Percentiles rank a stretch among this genome's conserved stretches.
phyloP scores from a whole-genome alignment of 2,113 vertebrate genomes.

The Sylvicapra grimmia region DNA sequence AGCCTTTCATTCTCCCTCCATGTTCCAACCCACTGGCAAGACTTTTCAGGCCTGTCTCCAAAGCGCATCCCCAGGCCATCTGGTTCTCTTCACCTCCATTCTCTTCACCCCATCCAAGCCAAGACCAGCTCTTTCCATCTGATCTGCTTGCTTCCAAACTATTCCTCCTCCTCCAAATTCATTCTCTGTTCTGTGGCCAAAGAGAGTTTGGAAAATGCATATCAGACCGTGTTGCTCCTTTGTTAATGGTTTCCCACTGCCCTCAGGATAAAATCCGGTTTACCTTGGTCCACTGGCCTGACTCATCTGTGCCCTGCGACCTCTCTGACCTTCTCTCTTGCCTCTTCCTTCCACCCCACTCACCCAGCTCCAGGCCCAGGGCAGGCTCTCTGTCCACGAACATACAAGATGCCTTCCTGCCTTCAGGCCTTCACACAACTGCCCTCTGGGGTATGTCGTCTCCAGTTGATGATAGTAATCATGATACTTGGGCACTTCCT shows the following conservation, averaged over 20 bases:
- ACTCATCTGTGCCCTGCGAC: background rate
- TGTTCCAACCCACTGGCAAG: background rate
- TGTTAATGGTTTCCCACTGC: background rate
- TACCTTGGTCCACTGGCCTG: background rate
- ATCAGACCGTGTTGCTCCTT: background rate
- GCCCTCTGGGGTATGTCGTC: background rate
- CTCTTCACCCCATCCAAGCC: background rate
- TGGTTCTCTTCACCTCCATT: background rate
- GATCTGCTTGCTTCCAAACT: background rate
- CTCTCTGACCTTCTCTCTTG: background rate
- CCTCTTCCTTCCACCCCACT: background rate
- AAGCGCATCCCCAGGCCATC: background rate
- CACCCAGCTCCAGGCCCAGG: background rate
- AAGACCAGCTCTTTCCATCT: background rate
- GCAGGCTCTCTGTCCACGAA: background rate
- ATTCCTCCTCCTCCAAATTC: background rate
- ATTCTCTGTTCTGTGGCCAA: background rate
- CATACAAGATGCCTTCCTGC: background rate
- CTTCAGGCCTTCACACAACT: background rate
- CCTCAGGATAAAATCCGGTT: background rate
- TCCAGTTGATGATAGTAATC: background rate
- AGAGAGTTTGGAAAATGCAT: slow-evolving; percentile 11
- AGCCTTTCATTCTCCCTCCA: background rate
- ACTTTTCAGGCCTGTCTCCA: background rate
- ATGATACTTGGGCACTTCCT: background rate